A percentile compares a stretch with the other conserved stretches of the same genome.
phyloP scores from a whole-genome alignment of 2,888 invertebrate species.

The Limnephilus rhombicus region DNA sequence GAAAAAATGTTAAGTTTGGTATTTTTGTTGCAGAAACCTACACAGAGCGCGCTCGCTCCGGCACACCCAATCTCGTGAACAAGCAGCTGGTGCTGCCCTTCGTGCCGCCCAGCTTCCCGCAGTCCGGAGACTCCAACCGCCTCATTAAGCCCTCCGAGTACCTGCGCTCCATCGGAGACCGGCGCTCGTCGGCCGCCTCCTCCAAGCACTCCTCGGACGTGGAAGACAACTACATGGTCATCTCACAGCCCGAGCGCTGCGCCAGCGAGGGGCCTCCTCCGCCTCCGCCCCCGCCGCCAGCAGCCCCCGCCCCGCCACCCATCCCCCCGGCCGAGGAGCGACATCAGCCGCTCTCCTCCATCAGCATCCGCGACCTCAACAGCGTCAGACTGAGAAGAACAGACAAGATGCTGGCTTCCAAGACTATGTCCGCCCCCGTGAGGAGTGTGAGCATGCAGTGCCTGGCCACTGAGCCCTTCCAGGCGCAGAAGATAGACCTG shows the following conservation, averaged over 20 bases:
- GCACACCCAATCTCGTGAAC: conserved; percentile 84
- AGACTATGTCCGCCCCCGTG: conserved; percentile 90
- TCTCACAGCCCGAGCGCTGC: conserved; percentile 70
- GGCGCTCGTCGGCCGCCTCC: conserved; percentile 75
- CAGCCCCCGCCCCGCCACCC: conserved; percentile 77
- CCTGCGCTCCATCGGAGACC: conserved; percentile 88
- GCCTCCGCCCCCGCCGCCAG: conserved; percentile 78
- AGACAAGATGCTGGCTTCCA: conserved; percentile 85
- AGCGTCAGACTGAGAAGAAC: conserved; percentile 89
- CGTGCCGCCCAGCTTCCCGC: conserved; percentile 93
- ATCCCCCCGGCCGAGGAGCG: conserved; percentile 69
- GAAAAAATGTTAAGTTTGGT: background rate
- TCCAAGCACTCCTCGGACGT: conserved; percentile 72
- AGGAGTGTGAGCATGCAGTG: conserved; percentile 88
- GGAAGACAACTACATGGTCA: conserved; percentile 69
- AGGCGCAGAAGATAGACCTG: conserved; percentile 87
- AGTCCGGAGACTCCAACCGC: conserved; percentile 86
- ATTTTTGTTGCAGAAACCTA: conserved; percentile 66
- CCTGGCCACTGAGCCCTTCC: conserved; percentile 83
- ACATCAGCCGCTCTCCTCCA: conserved; percentile 89
- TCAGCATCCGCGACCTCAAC: conserved; percentile 91
- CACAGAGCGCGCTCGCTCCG: conserved; percentile 76
- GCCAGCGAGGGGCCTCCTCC: conserved; percentile 70
- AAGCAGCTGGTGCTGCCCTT: conserved; percentile 92
- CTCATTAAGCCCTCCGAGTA: conserved; percentile 96